phyloP scores from a whole-genome alignment of 2,113 vertebrate genomes.

The Nibea albiflora region DNA sequence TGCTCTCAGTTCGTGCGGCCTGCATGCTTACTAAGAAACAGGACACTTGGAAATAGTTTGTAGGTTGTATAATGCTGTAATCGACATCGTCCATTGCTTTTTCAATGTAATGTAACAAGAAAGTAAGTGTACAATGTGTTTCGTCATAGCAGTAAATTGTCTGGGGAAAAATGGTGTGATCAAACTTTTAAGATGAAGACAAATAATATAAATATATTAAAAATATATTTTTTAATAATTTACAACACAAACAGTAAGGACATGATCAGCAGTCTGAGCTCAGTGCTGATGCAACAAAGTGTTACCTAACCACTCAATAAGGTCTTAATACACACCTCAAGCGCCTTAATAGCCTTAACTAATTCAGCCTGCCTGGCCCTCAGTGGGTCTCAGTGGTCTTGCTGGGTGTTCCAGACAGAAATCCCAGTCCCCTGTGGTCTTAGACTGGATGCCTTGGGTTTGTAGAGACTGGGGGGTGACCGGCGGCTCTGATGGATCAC shows the following conservation, averaged over 20 bases:
- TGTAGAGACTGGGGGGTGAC: constrained; percentile 55
- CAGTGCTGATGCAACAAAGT: constrained; percentile 26
- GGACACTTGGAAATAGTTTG: too few species aligned
- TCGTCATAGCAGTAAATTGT: too few species aligned
- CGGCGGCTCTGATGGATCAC: constrained; percentile 79
- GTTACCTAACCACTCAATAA: constrained; percentile 58
- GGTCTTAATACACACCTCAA: constrained; percentile 73
- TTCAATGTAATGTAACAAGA: too few species aligned
- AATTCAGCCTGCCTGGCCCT: constrained; percentile 71
- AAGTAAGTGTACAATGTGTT: too few species aligned
- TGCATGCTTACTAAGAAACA: too few species aligned
- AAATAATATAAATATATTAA: not conserved
- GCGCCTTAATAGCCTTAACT: constrained; percentile 76
- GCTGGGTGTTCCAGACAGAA: constrained; percentile 79
- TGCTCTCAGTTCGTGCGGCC: too few species aligned
- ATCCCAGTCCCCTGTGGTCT: constrained; percentile 70
- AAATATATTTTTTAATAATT: not conserved
- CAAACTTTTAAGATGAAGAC: too few species aligned
- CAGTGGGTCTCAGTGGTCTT: constrained; percentile 66
- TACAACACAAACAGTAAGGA: not conserved
- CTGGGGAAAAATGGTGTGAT: too few species aligned
- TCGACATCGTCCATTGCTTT: too few species aligned
- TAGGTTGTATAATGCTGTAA: too few species aligned
- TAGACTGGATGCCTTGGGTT: constrained; percentile 67
- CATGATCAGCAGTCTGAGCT: constrained; percentile 4